Base-by-base conservation (phyloP, 2,888 invertebrate genomes). In the Adineta ricciae region DNA sequence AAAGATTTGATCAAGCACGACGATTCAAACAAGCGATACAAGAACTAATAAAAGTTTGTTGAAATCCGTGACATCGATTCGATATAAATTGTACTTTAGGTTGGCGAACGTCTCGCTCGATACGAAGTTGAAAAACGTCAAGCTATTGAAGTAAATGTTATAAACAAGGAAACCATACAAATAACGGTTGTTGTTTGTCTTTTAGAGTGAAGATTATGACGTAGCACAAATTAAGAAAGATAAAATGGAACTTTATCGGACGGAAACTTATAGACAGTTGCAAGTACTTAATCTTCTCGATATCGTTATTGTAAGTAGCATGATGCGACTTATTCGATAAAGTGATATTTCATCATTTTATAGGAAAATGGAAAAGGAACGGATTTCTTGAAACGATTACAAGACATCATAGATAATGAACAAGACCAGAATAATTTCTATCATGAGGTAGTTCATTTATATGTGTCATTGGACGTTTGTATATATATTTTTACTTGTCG, bases 1-100 rank as follows among this genome's bases (percentile, higher is more conserved):
- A 97, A 91, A 93, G 95, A 87, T 96, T 95, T 90, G 96, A 96
- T 90, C 96, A 95, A 91, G 97, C 96, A 0, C 94, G 96, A 85
- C 95, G 95, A 87, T 91, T 96, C 19, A 96, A 96, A 89, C 93
- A 94, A 2, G 94, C 95, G 0, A 95, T 96, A 91, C 93, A 94
- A 84, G 94, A 94, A 84, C 90, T 97, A 38, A 93, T 95, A 19
- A 93, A 93, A 86, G 78, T 64, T 32, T 11, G 16, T 32, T 5
- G 16, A 64, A 0, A 32, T 27, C 1, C 2, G 19, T 50, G 3
- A 9, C 19, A 16, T 7, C 2, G 16, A 50, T 50, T 16, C 14
- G 9, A 9, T 50, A 50, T 50, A 16, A 3, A 50, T 19, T 50
- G 14, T 50, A 2, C 16, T 64, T 32, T 49, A 90, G 90, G 95